A percentile compares a stretch with the other conserved stretches of the same genome.
Conservation (phyloP, 1,140 invertebrate genomes). For the Pogonomyrmex californicus region DNA sequence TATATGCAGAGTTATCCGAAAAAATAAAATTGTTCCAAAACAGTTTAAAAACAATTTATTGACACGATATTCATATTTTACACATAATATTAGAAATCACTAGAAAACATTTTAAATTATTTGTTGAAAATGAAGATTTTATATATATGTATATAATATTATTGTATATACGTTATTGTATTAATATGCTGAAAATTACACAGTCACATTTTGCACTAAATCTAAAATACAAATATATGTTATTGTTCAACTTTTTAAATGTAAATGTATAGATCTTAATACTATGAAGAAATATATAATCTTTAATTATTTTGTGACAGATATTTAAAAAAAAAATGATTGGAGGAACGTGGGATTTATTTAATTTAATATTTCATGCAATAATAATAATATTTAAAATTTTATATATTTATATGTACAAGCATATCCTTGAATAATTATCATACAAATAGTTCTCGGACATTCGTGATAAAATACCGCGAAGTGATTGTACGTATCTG, state of each 20-base stretch:
- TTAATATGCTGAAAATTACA: neutral
- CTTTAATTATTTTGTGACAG: neutral
- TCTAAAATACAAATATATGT: neutral
- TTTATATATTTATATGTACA: neutral
- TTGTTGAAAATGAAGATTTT: neutral
- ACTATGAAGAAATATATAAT: neutral
- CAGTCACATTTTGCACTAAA: constrained; percentile 5
- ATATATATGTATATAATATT: neutral
- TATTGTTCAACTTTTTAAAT: neutral
- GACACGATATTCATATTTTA: neutral
- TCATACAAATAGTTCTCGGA: constrained; percentile 11
- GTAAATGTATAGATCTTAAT: neutral
- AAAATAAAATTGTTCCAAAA: neutral
- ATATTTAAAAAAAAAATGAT: neutral
- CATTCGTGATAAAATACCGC: constrained; percentile 1
- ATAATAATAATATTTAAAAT: neutral
- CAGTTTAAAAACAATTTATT: neutral
- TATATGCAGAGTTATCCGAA: too few relatives aligned
- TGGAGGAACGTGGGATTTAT: neutral
- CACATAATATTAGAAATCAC: neutral
- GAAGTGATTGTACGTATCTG: neutral
- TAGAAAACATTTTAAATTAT: neutral
- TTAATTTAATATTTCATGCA: neutral
- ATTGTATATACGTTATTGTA: neutral
- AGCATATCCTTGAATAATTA: neutral